Evolutionary conservation across 1,140 invertebrate species (phyloP).

Genomic region (Drosophila fuyamai): DNA sequence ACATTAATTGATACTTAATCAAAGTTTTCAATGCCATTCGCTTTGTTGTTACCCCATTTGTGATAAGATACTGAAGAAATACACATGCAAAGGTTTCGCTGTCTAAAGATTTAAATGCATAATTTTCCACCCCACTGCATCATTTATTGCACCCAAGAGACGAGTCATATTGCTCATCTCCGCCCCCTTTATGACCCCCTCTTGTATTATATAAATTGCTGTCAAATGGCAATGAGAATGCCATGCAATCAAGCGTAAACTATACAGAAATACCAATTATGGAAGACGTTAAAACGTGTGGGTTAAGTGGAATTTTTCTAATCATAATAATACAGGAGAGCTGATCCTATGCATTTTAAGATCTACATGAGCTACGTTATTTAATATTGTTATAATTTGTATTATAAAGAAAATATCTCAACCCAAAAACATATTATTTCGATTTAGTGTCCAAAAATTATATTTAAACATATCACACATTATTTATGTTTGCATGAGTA

Average conservation of each 20-base stretch:
- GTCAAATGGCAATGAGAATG: constrained; percentile 44
- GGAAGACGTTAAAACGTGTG: constrained; percentile 32
- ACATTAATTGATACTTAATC: background rate
- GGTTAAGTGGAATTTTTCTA: constrained; percentile 35
- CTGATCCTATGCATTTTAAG: background rate
- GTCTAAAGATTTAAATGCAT: constrained; percentile 36
- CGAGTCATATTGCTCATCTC: constrained; percentile 4
- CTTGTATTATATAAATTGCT: constrained; percentile 26
- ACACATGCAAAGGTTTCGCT: background rate
- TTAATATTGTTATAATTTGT: background rate
- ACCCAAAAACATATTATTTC: too few relatives aligned
- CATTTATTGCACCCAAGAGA: constrained; percentile 40
- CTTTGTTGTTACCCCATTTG: background rate
- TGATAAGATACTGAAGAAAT: background rate
- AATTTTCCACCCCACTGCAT: constrained; percentile 46
- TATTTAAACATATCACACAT: too few relatives aligned
- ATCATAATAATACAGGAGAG: constrained; percentile 7
- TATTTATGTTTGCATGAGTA: too few relatives aligned
- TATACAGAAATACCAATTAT: constrained; percentile 49
- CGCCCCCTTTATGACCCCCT: background rate
- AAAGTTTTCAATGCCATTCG: too few relatives aligned
- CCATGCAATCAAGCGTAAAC: constrained; percentile 67
- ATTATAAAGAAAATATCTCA: too few relatives aligned
- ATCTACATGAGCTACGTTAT: background rate
- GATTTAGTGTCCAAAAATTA: too few relatives aligned